phyloP scores from a whole-genome alignment of 2,888 invertebrate species.

The Drosophila lacicola region DNA sequence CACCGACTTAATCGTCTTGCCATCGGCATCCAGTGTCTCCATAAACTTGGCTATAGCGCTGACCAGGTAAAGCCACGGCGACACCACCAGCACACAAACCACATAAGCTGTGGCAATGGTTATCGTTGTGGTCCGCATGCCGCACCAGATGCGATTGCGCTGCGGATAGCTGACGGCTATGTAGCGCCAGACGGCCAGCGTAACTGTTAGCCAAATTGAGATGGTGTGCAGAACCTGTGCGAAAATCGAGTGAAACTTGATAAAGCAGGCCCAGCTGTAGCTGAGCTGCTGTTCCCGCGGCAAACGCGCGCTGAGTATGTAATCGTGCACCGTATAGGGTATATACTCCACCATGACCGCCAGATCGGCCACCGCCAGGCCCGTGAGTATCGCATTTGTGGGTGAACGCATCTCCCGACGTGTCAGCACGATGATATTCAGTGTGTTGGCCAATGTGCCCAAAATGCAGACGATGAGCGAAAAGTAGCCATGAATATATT shows the following conservation, averaged over 20 bases:
- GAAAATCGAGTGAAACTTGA: conserved; percentile 95
- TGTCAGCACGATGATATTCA: conserved; percentile 95
- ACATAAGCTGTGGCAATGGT: conserved; percentile 92
- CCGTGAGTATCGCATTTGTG: conserved; percentile 96
- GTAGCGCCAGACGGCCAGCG: conserved; percentile 96
- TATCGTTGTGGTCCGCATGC: conserved; percentile 90
- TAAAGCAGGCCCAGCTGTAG: conserved; percentile 93
- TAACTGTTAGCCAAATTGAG: conserved; percentile 96
- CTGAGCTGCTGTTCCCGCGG: conserved; percentile 86
- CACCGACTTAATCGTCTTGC: conserved; percentile 76
- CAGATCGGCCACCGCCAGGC: conserved; percentile 95
- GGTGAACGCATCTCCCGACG: conserved; percentile 96
- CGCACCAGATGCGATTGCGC: conserved; percentile 92
- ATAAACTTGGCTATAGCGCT: conserved; percentile 89
- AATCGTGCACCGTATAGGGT: conserved; percentile 93
- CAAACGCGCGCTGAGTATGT: conserved; percentile 87
- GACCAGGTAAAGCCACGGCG: conserved; percentile 91
- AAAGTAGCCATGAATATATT: conserved; percentile 92
- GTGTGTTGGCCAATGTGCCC: conserved; percentile 95
- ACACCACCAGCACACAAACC: conserved; percentile 90
- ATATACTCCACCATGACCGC: conserved; percentile 98
- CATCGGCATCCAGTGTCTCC: conserved; percentile 84
- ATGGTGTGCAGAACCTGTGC: conserved; percentile 95
- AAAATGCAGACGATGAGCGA: conserved; percentile 94
- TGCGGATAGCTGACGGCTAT: conserved; percentile 94